Evolutionary conservation across 2,797 vertebrate species (phyloP), one percentile per base, ranked within the genome.

Genomic region (Jordanella pulchra): DNA sequence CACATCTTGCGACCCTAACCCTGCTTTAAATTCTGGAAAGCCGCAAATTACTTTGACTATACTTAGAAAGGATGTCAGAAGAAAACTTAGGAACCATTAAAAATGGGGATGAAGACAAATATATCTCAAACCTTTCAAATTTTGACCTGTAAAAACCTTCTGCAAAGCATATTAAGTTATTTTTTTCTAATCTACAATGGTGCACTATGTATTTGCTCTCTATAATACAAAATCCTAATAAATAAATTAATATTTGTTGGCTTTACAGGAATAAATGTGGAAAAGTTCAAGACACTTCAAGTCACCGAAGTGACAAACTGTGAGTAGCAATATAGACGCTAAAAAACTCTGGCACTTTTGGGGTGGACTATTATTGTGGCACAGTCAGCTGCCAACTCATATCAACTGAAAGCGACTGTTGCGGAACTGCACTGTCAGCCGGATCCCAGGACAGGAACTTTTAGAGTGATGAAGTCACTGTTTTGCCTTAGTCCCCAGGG

Each of bases 401-500:
- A 92, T 92, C 85, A 91, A 80, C 88, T 86, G 81, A 82, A 72
- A 81, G 83, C 21, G 75, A 83, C 87, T 77, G 72, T 69, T 74
- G 78, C 67, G 76, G 82, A 79, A 89, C 87, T 86, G 87, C 89
- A 84, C 48, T 51, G 80, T 92, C 90, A 91, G 90, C 89, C 50
- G n/a, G 75, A 90, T 88, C 77, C 78, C 86, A 82, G 88, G 87
- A 84, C 79, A 80, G 67, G 84, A 72, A 77, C 90, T 90, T 90
- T 87, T 87, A 72, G 72, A 82, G 76, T 93, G 92, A 93, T 93
- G 93, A 94, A 93, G 93, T 94, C 93, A 94, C 91, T 77, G 84
- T 76, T 87, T 87, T 82, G 80, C 79, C 77, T 58, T 7, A 14
- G 87, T 91, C 93, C 90, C 90, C 81, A 48, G 87, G 90, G 93